These are phyloP conservation scores for Pipistrellus pygmaeus DNA, from an alignment of 2,797 vertebrate genomes.

Conservation along the genomic window DNA sequence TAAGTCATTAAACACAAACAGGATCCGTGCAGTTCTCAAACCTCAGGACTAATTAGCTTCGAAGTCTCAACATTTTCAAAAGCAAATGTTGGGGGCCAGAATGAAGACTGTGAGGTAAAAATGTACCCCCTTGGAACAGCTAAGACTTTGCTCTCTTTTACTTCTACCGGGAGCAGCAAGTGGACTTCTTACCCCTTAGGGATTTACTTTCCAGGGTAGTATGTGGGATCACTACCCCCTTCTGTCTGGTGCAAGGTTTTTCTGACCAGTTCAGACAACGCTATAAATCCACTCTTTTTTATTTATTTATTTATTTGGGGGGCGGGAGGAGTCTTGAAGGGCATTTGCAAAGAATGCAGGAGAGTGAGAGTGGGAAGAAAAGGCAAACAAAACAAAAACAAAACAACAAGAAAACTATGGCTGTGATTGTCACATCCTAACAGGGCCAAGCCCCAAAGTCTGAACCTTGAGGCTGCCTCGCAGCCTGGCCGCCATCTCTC, in stretches of 20 bases:
- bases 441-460: conserved; percentile 89
- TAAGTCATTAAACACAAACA: background rate
- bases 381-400: conserved; percentile 87
- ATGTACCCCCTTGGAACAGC: background rate
- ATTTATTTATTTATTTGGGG: too few relatives aligned
- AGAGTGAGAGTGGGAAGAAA: conserved; percentile 91
- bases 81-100: background rate
- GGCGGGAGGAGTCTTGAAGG: conserved; percentile 70
- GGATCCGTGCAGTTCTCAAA: background rate
- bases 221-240: background rate
- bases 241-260: conserved; percentile 77
- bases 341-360: conserved; percentile 89
- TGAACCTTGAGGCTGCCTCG: conserved; percentile 92
- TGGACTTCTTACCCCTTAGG: conserved; percentile 37
- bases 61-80: conserved; percentile 69
- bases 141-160: conserved; percentile 20
- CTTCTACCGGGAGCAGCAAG: background rate
- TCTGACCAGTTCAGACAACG: conserved; percentile 84
- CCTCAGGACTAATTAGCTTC: conserved; percentile 43
- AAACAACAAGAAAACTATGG: conserved; percentile 89
- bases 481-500: conserved; percentile 93
- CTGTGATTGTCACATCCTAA: conserved; percentile 93
- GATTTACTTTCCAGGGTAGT: conserved; percentile 56
- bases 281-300: conserved; percentile 83
- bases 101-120: background rate